Conservation (phyloP, 2,113 vertebrate species). For the Anoura caudifer region DNA sequence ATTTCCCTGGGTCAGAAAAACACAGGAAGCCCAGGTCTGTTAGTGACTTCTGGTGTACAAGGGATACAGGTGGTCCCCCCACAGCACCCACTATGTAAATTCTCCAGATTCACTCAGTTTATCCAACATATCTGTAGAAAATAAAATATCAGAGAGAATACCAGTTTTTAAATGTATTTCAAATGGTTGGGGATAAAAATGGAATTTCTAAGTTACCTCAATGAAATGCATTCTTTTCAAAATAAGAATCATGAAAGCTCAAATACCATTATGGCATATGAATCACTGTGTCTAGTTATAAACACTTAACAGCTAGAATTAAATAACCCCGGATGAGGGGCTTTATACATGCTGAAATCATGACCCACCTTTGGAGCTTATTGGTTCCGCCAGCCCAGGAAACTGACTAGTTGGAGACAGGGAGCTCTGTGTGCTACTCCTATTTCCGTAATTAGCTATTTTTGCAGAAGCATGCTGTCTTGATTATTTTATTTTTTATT, state of each 20-base stretch:
- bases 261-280: slow-evolving; percentile 19
- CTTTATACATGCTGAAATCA: not conserved
- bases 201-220: slow-evolving; percentile 41
- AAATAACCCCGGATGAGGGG: not conserved
- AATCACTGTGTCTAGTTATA: slow-evolving; percentile 28
- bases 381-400: not conserved
- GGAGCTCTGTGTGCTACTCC: not conserved
- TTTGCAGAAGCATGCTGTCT: not conserved
- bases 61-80: not conserved
- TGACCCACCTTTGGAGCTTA: not conserved
- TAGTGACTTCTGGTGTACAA: not conserved
- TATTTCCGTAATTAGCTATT: not conserved
- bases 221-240: not conserved
- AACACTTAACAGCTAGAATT: not conserved
- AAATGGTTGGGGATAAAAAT: slow-evolving; percentile 4
- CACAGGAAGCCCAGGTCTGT: not conserved
- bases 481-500: not conserved
- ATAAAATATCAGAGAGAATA: not conserved
- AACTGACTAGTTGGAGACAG: not conserved
- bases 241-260: slow-evolving; percentile 6
- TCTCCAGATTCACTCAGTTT: not conserved
- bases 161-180: slow-evolving; percentile 36
- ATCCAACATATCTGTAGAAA: not conserved
- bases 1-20: not conserved
- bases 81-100: not conserved